Base-by-base conservation (phyloP, 2,113 vertebrate genomes). In the Capreolus pygargus region DNA sequence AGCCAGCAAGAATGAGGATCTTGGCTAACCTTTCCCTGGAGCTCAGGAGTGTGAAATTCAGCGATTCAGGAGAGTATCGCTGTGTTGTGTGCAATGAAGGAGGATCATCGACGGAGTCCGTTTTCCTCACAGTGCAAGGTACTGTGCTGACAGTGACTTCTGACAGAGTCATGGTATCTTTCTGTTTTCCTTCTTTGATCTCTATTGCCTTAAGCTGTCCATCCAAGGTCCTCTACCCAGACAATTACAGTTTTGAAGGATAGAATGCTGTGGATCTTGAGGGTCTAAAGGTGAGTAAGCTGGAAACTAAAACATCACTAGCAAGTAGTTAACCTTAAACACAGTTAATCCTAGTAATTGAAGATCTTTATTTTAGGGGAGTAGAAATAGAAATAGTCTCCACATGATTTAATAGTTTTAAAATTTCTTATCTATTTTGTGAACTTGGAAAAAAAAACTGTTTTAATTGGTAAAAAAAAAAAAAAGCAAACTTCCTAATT, bases 101-200 rank as follows among this genome's bases (percentile, higher is more conserved):
- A 1, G 99, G 99, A 1, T 98, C 94, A 0, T 98, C 98, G 0
- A 33, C 93, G 0, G 99, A 99, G 1, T 96, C 99, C 0, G 98
- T 99, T 76, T 99, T 99, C 98, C 99, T 99, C 58, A 99, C 90
- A 0, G 99, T 99, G 36, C 99, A 99, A 99, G 99, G 99, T 99
- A 98, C 98, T 2, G 4, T 30, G 14, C 78, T 64, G 30, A 54
- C 52, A 43, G 28, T 58, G 21, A 47, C 13, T n/a, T 91, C 25
- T 47, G 25, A n/a, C n/a, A n/a, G n/a, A 23, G 33, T 1, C n/a
- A 3, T 0, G 2, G 60, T 57, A 0, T 54, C 6, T 61, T 90
- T 89, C 43, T 16, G 25, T 54, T 60, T 28, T 78, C 19, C 36
- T 39, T 79, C 30, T 76, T 81, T 43, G 12, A 3, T 55, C 23